Evolutionary conservation across 2,113 vertebrate genomes (phyloP), one percentile per base, ranked within the genome.

Genomic region (Corythaeola cristata): DNA sequence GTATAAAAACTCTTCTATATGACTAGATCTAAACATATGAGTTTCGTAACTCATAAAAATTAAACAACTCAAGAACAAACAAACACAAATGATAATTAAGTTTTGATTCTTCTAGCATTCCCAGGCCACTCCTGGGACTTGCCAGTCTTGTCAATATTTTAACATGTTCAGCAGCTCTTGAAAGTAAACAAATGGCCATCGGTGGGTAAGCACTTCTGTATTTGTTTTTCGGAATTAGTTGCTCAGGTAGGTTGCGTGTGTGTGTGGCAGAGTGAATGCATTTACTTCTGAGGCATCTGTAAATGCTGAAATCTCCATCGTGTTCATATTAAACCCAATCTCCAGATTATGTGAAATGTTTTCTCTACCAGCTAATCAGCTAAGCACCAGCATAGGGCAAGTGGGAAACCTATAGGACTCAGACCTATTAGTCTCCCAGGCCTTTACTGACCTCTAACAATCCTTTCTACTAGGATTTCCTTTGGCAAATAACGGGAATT

Each of bases 91-190:
- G 18, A 68, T 92, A 85, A 86, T 95, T 86, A 87, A 87, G 74
- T 91, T 91, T 69, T 71, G 58, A 60, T 85, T 64, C 74, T 92
- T 78, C 39, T 35, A 68, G 83, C 80, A 53, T 75, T 91, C 52
- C 66, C 67, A 66, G 50, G 50, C 50, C 58, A 18, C 76, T 84
- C 55, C 68, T 79, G 83, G 58, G 84, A 76, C 80, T 87, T 87
- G 3, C 39, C 64, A 87, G 77, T 45, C 62, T 87, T 90, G 86
- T 95, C 92, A 92, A 93, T 90, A 92, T 95, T 93, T 95, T 92
- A 76, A 79, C n/a, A 44, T 3, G 45, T 96, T 97, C 73, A 58
- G 69, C 56, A 50, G 80, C 78, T 95, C 80, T 24, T 52, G 49
- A 77, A 86, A 85, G 80, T 67, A 93, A 95, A 89, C 86, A 94